phyloP scores from a whole-genome alignment of 2,797 vertebrate species.

The Falco rusticolus region DNA sequence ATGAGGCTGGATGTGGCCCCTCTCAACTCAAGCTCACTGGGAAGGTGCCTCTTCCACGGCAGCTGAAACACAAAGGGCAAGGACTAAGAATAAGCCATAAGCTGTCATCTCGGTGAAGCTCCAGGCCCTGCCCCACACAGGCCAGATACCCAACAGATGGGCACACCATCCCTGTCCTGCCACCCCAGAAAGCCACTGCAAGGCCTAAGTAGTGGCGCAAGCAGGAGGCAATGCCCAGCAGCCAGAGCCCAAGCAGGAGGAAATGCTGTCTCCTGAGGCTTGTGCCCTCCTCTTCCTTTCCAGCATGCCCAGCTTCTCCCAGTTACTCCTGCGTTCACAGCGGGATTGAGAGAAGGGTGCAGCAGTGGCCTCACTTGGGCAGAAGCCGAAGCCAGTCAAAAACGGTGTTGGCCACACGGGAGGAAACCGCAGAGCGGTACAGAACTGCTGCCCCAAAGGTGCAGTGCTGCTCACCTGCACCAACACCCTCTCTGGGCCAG shows the following conservation, averaged over 20 bases:
- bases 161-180: background rate
- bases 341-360: background rate
- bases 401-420: rapidly evolving
- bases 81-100: background rate
- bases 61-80: slow-evolving; percentile 59
- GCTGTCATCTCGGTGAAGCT: background rate
- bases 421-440: background rate
- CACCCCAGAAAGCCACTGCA: background rate
- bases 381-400: background rate
- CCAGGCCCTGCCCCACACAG: background rate
- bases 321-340: background rate
- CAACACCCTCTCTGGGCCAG: background rate
- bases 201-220: background rate
- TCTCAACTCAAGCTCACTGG: slow-evolving; percentile 38
- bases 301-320: background rate
- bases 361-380: background rate
- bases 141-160: background rate
- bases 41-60: slow-evolving; percentile 66
- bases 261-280: background rate
- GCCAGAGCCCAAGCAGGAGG: background rate
- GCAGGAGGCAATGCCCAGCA: background rate
- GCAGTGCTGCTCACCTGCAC: background rate
- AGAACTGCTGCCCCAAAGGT: background rate
- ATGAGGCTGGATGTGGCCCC: background rate
- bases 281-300: background rate